Evolutionary conservation across 1,140 invertebrate species (phyloP).

Genomic region (Procambarus clarkii): DNA sequence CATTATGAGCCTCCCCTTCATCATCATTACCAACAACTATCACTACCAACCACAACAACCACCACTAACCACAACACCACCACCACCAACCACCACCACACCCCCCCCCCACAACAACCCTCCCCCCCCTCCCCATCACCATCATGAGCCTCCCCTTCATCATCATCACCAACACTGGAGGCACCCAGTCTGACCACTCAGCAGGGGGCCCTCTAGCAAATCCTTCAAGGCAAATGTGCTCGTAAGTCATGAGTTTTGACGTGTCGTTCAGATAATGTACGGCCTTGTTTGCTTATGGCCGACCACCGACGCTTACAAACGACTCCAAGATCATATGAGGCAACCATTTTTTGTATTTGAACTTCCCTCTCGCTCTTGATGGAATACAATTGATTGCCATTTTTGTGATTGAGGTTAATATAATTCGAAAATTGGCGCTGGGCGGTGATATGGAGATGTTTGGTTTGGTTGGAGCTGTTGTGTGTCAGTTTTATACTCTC

Average conservation of each 20-base stretch:
- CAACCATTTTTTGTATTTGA: background rate
- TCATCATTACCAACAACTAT: too few relatives aligned
- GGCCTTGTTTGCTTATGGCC: conserved; percentile 29
- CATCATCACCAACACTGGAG: background rate
- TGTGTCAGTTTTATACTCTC: background rate
- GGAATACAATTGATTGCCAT: background rate
- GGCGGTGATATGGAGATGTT: background rate
- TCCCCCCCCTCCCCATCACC: background rate
- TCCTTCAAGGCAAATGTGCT: conserved; percentile 58
- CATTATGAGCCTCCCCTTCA: too few relatives aligned
- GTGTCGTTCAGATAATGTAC: conserved; percentile 55
- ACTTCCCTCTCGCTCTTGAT: conserved; percentile 11
- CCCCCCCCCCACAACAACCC: background rate
- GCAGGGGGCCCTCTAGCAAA: conserved; percentile 35
- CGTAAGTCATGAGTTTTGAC: conserved; percentile 45
- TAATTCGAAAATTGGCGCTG: background rate
- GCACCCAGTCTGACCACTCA: conserved; percentile 22
- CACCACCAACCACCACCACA: too few relatives aligned
- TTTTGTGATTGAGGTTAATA: background rate
- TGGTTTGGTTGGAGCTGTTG: background rate
- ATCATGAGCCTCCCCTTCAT: background rate
- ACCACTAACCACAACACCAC: too few relatives aligned
- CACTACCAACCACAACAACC: too few relatives aligned
- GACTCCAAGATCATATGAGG: conserved; percentile 13
- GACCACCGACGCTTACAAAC: conserved; percentile 43